Conservation (phyloP, 2,888 invertebrate species). For the Dascillus cervinus region DNA sequence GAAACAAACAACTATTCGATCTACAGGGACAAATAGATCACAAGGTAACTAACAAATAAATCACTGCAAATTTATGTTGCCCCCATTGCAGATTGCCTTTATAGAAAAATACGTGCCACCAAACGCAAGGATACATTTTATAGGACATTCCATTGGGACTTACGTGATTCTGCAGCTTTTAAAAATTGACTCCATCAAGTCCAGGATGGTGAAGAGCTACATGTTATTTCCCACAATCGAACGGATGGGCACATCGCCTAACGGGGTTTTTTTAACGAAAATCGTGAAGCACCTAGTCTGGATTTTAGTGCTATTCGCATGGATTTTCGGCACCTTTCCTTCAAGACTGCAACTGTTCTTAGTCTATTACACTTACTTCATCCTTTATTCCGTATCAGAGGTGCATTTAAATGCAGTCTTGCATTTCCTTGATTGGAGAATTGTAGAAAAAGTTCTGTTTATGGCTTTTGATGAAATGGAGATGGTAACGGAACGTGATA, state of each 20-base stretch:
- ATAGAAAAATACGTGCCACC: slow-evolving; percentile 63
- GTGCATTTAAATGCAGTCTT: slow-evolving; percentile 46
- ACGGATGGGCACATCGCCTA: slow-evolving; percentile 64
- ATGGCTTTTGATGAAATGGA: slow-evolving; percentile 77
- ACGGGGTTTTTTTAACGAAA: slow-evolving; percentile 60
- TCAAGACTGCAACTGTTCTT: slow-evolving; percentile 39
- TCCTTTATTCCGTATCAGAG: slow-evolving; percentile 45
- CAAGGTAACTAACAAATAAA: slow-evolving; percentile 47
- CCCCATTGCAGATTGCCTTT: slow-evolving; percentile 45
- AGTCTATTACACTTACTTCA: slow-evolving; percentile 51
- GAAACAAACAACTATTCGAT: slow-evolving; percentile 57
- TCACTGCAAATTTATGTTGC: background rate
- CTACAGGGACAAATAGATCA: slow-evolving; percentile 73
- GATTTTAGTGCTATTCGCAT: slow-evolving; percentile 39
- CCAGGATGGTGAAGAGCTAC: slow-evolving; percentile 53
- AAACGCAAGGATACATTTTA: slow-evolving; percentile 62
- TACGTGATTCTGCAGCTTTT: slow-evolving; percentile 71
- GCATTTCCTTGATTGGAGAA: slow-evolving; percentile 51
- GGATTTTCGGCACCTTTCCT: slow-evolving; percentile 49
- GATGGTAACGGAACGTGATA: slow-evolving; percentile 60
- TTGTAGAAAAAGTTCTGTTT: slow-evolving; percentile 57
- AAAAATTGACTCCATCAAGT: slow-evolving; percentile 47
- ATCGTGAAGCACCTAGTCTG: slow-evolving; percentile 45
- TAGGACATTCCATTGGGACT: slow-evolving; percentile 86
- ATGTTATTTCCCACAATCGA: slow-evolving; percentile 83